Conservation (phyloP, 2,888 invertebrate species). For the Schizotus pectinicornis region DNA sequence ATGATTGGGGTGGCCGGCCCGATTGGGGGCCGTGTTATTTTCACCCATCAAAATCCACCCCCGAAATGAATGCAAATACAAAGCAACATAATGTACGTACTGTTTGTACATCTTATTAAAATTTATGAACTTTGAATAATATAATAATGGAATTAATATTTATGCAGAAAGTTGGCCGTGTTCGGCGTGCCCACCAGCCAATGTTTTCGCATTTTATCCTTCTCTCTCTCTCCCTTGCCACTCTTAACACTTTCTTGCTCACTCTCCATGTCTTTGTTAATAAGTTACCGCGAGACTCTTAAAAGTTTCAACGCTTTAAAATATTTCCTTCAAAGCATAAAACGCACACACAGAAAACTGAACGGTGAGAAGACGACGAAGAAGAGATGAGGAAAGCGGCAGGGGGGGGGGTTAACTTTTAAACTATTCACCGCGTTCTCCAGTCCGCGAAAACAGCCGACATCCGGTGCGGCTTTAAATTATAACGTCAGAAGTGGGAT, state of each 20-base stretch:
- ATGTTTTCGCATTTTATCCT: not conserved
- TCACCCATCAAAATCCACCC: not conserved
- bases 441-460: no score
- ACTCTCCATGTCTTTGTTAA: slow-evolving; percentile 9
- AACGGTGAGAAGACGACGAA: no score
- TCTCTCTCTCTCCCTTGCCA: not conserved
- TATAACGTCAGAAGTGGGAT: no score
- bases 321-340: slow-evolving; percentile 11
- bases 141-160: slow-evolving; percentile 28
- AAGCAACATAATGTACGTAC: slow-evolving; percentile 25
- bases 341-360: not conserved
- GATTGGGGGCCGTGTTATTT: no score
- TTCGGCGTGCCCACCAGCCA: slow-evolving; percentile 21
- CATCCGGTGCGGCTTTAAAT: no score
- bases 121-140: slow-evolving; percentile 30
- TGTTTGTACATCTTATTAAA: slow-evolving; percentile 31
- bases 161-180: slow-evolving; percentile 23
- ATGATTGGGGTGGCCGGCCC: no score
- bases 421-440: no score
- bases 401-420: no score
- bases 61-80: slow-evolving; percentile 17
- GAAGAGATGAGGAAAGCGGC: no score
- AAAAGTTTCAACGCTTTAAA: slow-evolving; percentile 14
- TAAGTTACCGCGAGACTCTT: slow-evolving; percentile 17
- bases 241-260: slow-evolving; percentile 13